These are phyloP conservation scores for Hyaena hyaena DNA, from an alignment of 2,113 vertebrate genomes.

Conservation along the genomic window DNA sequence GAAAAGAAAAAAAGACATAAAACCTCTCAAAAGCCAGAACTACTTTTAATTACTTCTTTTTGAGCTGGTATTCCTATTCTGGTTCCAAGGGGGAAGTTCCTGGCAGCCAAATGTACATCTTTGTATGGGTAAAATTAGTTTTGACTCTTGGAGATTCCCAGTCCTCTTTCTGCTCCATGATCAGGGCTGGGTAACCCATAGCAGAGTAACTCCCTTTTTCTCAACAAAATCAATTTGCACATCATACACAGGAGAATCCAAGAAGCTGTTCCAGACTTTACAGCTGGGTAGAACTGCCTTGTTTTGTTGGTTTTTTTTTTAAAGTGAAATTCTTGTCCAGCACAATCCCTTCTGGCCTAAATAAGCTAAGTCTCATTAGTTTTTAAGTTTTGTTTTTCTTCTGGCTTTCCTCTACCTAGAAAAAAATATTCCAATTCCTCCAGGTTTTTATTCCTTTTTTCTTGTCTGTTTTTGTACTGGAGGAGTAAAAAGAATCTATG, in stretches of 20 bases:
- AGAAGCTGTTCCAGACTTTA: not conserved
- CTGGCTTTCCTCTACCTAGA: not conserved
- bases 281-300: not conserved
- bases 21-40: not conserved
- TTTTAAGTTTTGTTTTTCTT: constrained; percentile 36
- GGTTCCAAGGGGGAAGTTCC: not conserved
- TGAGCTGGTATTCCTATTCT: not conserved
- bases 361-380: not conserved
- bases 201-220: not conserved
- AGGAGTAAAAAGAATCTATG: not conserved
- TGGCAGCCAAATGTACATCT: not conserved
- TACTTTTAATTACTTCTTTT: constrained; percentile 25
- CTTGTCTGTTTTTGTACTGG: not conserved
- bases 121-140: constrained; percentile 24
- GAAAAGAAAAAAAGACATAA: too few relatives aligned
- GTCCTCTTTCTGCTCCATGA: not conserved
- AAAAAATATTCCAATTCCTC: constrained; percentile 7
- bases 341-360: not conserved
- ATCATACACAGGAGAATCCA: not conserved
- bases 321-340: not conserved
- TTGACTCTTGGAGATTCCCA: not conserved
- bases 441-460: constrained; percentile 13
- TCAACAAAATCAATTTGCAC: constrained; percentile 6
- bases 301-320: not conserved
- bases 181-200: not conserved